Base-by-base conservation (phyloP, 2,113 vertebrate genomes). In the Cyanoliseus patagonus region DNA sequence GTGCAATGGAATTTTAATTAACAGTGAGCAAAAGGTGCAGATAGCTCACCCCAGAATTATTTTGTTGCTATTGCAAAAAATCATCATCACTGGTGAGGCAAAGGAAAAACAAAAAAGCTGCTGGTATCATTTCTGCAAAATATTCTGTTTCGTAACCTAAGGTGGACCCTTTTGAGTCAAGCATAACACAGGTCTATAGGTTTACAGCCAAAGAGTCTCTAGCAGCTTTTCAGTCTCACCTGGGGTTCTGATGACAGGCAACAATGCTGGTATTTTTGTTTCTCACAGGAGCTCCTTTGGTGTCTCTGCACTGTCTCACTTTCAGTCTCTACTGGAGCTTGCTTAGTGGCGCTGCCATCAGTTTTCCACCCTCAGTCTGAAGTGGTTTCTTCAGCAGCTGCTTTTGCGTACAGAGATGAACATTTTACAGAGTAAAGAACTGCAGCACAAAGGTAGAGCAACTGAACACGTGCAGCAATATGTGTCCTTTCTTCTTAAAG, bases 371-470 rank as follows among this genome's bases (percentile, higher is more conserved):
- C 81, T 66, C 69, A 0, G 35, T 90, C 79, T 59, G 55, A 59
- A 92, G 92, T 77, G 1, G 57, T 88, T 84, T 53, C 92, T 94
- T 97, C 91, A 97, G 96, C 92, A 66, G 95, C 96, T 64, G 97
- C 97, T 96, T 97, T 96, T 97, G 95, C 96, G 92, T 33, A 22
- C 85, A 2, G 35, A 90, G 95, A 91, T 92, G 93, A 77, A 91
- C 95, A 95, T 97, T 93, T 95, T 96, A 52, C 57, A 35, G 63
- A 73, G 83, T 42, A 41, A 90, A 97, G 68, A 70, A 92, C 11
- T 27, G 86, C 94, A 75, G 92, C 97, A 96, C 97, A 95, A 96
- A 97, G 96, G 93, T 97, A 97, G 88, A 94, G 90, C 80, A 33
- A 69, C 68, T 51, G 90, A 95, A 89, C 57, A 18, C 4, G 78